Evolutionary conservation across 2,888 invertebrate genomes (phyloP).

Genomic region (Drosophila pseudotakahashii): DNA sequence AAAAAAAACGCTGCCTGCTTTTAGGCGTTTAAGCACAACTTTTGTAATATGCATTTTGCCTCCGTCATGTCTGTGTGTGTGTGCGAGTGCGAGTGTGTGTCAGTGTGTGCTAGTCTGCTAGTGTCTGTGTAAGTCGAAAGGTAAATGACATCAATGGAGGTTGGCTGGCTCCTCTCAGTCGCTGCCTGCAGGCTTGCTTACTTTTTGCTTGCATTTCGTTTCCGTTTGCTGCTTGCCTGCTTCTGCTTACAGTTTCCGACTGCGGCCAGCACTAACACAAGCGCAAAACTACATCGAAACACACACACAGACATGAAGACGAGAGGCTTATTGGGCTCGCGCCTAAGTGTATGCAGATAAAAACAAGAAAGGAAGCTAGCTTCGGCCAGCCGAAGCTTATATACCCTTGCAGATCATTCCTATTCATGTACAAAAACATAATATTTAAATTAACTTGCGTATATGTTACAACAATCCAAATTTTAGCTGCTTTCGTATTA

Average conservation of each 20-base stretch:
- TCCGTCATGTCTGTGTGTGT: conserved; percentile 15
- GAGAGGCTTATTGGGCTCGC: conserved; percentile 60
- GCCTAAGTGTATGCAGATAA: conserved; percentile 50
- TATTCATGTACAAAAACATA: too few species aligned
- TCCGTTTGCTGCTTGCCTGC: conserved; percentile 78
- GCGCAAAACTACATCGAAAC: conserved; percentile 8
- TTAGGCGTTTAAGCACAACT: conserved; percentile 44
- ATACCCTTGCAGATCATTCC: too few species aligned
- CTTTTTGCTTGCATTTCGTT: conserved; percentile 63
- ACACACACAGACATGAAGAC: conserved; percentile 16
- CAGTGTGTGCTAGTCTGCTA: conserved; percentile 9
- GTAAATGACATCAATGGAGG: conserved; percentile 78
- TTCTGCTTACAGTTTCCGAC: conserved; percentile 78
- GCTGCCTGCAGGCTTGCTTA: conserved; percentile 30
- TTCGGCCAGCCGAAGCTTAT: too few species aligned
- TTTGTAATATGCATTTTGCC: conserved; percentile 40
- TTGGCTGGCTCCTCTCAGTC: conserved; percentile 38
- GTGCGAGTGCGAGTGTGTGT: conserved; percentile 19
- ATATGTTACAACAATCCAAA: too few species aligned
- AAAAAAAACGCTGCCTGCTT: conserved; percentile 34
- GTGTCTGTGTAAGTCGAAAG: conserved; percentile 61
- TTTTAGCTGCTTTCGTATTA: too few species aligned
- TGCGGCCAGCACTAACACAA: conserved; percentile 50
- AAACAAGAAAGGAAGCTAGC: too few species aligned
- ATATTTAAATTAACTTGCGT: too few species aligned